Evolutionary conservation across 2,113 vertebrate genomes (phyloP).

Genomic region (Ptychochromis oligacanthus): DNA sequence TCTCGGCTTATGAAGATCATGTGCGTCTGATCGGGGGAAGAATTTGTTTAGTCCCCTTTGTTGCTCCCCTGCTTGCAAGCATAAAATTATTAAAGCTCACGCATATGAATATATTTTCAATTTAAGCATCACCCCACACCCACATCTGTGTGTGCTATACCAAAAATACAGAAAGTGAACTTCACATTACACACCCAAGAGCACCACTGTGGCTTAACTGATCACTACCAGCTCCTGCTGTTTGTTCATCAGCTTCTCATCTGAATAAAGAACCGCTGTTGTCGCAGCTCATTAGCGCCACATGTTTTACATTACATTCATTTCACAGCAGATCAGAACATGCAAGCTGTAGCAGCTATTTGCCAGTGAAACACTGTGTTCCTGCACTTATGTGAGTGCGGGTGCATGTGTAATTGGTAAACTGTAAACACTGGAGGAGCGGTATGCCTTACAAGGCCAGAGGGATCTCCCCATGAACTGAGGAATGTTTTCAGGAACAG

Average conservation of each 20-base stretch:
- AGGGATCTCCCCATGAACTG: conserved; percentile 75
- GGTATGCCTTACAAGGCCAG: conserved; percentile 81
- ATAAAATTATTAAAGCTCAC: not conserved
- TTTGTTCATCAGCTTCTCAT: not conserved
- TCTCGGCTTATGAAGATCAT: conserved; percentile 68
- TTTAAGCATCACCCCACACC: not conserved
- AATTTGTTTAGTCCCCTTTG: conserved; percentile 40
- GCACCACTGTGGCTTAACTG: not conserved
- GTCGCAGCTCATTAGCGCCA: conserved; percentile 10
- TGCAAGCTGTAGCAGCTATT: conserved; percentile 20
- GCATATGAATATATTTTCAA: not conserved
- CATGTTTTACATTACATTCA: conserved; percentile 39
- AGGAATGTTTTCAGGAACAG: conserved; percentile 73
- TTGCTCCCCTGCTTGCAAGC: not conserved
- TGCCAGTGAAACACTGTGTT: conserved; percentile 58
- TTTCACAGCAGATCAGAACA: conserved; percentile 34
- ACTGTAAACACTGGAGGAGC: conserved; percentile 76
- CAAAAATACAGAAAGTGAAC: not conserved
- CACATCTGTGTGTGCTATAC: rapidly evolving
- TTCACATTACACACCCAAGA: not conserved
- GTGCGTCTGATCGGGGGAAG: conserved; percentile 62
- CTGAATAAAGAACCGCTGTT: not conserved
- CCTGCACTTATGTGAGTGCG: conserved; percentile 27
- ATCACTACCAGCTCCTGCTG: not conserved
- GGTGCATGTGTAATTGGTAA: conserved; percentile 65